phyloP scores from a whole-genome alignment of 2,797 vertebrate genomes.

The Megaceryle alcyon region DNA sequence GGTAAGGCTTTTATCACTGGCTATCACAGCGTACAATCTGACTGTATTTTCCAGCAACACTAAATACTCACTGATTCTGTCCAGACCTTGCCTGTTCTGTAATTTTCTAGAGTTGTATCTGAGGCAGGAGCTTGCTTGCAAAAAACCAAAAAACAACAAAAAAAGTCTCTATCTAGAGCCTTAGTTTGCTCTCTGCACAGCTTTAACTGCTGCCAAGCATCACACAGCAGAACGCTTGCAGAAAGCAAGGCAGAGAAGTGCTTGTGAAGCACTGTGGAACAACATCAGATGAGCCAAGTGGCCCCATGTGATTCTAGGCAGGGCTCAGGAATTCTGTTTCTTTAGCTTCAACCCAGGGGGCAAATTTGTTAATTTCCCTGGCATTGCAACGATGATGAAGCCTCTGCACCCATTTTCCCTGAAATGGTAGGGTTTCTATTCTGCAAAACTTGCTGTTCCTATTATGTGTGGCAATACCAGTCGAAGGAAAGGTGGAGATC shows the following conservation, averaged over 20 bases:
- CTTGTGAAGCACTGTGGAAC: conserved; percentile 42
- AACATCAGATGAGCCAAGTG: conserved; percentile 18
- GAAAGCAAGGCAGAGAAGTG: conserved; percentile 20
- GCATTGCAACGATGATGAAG: conserved; percentile 9
- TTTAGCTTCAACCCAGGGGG: conserved; percentile 53
- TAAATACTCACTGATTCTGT: background rate
- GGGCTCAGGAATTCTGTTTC: conserved; percentile 46
- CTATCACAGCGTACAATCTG: background rate
- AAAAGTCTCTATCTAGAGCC: background rate
- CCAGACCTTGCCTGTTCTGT: background rate
- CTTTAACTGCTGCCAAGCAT: conserved; percentile 38
- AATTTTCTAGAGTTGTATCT: background rate
- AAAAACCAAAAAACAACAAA: background rate
- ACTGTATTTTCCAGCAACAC: background rate
- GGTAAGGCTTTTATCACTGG: background rate
- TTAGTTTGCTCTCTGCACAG: background rate
- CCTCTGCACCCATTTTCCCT: conserved; percentile 32
- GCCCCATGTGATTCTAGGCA: conserved; percentile 61
- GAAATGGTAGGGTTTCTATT: background rate
- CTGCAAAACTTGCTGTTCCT: background rate
- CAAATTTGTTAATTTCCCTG: conserved; percentile 53
- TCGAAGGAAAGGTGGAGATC: background rate
- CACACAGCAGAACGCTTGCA: background rate
- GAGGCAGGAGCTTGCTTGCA: background rate
- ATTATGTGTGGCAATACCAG: background rate